Evolutionary conservation across 2,797 vertebrate genomes (phyloP).

Genomic region (Microctenopoma steveboyesi): DNA sequence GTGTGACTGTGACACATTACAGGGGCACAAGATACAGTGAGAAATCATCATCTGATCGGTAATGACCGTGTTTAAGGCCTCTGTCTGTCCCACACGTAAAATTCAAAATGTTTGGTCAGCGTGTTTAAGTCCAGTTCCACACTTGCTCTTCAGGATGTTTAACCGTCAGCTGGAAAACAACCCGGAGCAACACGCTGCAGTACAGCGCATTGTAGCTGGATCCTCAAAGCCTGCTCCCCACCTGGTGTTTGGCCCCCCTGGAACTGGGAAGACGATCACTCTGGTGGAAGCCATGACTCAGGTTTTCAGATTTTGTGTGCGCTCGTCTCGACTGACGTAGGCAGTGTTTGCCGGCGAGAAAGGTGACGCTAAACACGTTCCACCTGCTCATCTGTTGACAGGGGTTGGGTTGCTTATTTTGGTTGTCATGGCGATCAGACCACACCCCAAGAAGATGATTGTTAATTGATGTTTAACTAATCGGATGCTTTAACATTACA

Average conservation of each 20-base stretch:
- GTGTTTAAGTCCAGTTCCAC: not conserved
- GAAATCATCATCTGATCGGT: not conserved
- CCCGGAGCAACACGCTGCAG: conserved; percentile 85
- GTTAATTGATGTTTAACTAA: not conserved
- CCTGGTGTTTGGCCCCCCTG: conserved; percentile 94
- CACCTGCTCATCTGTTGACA: not conserved
- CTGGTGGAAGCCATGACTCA: conserved; percentile 70
- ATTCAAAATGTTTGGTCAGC: not conserved
- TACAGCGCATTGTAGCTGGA: conserved; percentile 87
- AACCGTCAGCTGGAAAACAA: conserved; percentile 87
- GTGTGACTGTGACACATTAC: not conserved
- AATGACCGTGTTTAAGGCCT: not conserved
- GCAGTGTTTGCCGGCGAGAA: too few relatives aligned
- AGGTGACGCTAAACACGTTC: too few relatives aligned
- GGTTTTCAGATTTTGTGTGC: conserved; percentile 34
- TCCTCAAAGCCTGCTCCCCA: conserved; percentile 91
- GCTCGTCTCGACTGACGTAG: not conserved
- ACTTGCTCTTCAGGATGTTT: conserved; percentile 80
- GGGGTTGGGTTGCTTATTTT: conserved; percentile 2
- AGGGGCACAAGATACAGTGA: not conserved
- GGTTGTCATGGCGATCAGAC: not conserved
- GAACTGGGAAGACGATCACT: conserved; percentile 85
- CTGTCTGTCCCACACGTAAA: not conserved
- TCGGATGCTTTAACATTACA: not conserved
- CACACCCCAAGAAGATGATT: not conserved